Conservation (phyloP, 2,113 vertebrate genomes). For the Beaufortia kweichowensis region DNA sequence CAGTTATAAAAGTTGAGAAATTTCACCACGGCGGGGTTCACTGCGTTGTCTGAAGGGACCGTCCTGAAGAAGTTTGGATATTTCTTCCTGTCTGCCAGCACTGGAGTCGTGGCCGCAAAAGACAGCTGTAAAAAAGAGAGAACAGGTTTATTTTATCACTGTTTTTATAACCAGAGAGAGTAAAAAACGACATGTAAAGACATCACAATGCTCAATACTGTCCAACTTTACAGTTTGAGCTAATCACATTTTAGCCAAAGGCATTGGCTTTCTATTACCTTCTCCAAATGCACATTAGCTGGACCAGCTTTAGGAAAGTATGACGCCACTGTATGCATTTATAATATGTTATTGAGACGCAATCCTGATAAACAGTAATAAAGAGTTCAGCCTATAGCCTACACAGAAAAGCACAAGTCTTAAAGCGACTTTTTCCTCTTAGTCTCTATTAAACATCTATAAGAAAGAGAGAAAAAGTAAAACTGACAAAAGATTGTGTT, state of each 20-base stretch:
- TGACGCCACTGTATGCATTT: too few species aligned
- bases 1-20: constrained; percentile 92
- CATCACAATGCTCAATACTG: background rate
- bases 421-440: too few species aligned
- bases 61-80: constrained; percentile 99
- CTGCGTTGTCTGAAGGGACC: constrained; percentile 96
- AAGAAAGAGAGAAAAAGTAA: background rate
- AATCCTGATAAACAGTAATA: too few species aligned
- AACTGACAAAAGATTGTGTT: background rate
- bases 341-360: too few species aligned
- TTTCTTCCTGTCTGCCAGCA: constrained; percentile 97
- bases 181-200: background rate
- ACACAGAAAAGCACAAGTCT: too few species aligned
- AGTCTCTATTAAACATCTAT: background rate
- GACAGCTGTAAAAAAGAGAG: constrained; percentile 80
- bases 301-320: too few species aligned
- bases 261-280: too few species aligned
- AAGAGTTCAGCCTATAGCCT: too few species aligned
- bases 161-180: too few species aligned
- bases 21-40: constrained; percentile 96
- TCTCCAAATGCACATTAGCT: too few species aligned
- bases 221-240: too few species aligned
- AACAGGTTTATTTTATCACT: background rate
- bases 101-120: constrained; percentile 96
- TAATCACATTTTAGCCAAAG: too few species aligned